Evolutionary conservation across 2,113 vertebrate species (phyloP), one percentile per base, ranked within the genome.

Genomic region (Carollia perspicillata): DNA sequence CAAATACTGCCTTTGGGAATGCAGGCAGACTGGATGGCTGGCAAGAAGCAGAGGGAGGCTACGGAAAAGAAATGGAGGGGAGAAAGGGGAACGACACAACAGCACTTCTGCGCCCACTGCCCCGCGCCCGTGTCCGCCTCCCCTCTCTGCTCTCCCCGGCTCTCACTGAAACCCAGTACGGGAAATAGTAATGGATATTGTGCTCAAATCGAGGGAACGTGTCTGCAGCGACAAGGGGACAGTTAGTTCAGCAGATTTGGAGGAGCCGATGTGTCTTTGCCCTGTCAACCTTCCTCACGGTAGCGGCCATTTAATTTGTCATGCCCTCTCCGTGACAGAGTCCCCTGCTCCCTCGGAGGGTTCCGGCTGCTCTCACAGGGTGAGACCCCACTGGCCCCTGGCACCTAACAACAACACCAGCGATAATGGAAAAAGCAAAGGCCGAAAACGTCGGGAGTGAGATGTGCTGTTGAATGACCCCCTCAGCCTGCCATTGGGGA

Each of bases 181-280:
- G 97, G 94, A 98, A 97, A 97, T 85, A 97, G 98, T 98, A 98
- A 98, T 98, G 95, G 98, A 98, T 98, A 98, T 91, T 95, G 97
- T 77, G 96, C 95, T 98, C 37, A 96, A 95, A 97, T 96, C 94
- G 97, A 97, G 97, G 97, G 96, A 98, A 98, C 98, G 98, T 99
- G 98, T 98, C 98, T 72, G 65, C 47, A 81, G 97, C 98, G 93
- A 16, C 74, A 40, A 89, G 93, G 95, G 84, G 97, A 98, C 97
- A 93, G 98, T 99, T 99, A 98, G 98, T 99, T 98, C 98, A 98
- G 98, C 98, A 97, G 97, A 97, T 97, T 96, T 96, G 86, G 96
- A 97, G 94, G 83, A 95, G 97, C 63, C 89, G 81, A 97, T 98
- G 97, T 97, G 98, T 98, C 98, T 98, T 96, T 83, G 87, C 74